Conservation (phyloP, 2,888 invertebrate genomes). For the Onchidella celtica region DNA sequence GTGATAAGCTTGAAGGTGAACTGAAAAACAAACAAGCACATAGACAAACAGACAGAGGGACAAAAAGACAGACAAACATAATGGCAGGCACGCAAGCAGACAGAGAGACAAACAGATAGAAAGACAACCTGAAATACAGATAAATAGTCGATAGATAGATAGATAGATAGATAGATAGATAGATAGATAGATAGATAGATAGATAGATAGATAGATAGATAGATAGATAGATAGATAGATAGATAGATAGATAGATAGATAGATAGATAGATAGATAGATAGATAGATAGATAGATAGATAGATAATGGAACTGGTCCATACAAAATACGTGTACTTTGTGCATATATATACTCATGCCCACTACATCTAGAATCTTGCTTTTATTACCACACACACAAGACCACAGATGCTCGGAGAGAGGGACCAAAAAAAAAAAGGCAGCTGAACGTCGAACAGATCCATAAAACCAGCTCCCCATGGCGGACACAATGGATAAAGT, state of each 20-base stretch:
- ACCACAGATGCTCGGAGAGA: no score
- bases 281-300: neutral
- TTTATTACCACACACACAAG: no score
- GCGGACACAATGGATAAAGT: no score
- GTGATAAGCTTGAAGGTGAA: no score
- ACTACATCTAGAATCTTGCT: no score
- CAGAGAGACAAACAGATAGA: slow-evolving; percentile 21
- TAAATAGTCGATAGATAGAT: neutral
- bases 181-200: neutral
- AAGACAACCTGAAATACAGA: neutral
- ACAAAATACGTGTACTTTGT: no score
- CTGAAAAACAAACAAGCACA: slow-evolving; percentile 18
- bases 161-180: neutral
- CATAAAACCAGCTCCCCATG: no score
- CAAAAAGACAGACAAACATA: slow-evolving; percentile 3
- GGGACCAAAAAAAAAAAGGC: no score
- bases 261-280: neutral
- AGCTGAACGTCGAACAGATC: no score
- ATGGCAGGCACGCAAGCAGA: slow-evolving; percentile 17
- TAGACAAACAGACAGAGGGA: slow-evolving; percentile 18
- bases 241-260: neutral
- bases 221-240: slow-evolving; percentile 1
- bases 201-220: neutral
- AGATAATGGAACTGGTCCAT: no score
- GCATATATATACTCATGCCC: no score